Base-by-base conservation (phyloP, 2,888 invertebrate species). In the Theretra japonica region DNA sequence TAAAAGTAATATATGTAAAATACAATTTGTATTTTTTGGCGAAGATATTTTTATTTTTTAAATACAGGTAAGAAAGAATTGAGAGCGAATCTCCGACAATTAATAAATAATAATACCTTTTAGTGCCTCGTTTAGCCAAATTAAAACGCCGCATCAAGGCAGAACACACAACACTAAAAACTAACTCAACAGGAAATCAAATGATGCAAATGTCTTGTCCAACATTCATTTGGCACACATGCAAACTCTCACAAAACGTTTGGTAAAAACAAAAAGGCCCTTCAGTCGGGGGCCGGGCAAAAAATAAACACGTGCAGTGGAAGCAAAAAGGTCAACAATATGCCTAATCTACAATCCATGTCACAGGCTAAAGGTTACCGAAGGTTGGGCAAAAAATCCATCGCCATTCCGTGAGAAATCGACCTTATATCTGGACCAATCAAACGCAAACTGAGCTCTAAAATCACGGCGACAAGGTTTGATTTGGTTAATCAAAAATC, bases 301-400 rank as follows among this genome's bases (percentile, higher is more conserved):
- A 92, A 92, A 90, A 89, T 84, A 76, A 83, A 90, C 93, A 94
- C 92, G 92, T 93, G 94, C 92, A 91, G 83, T 87, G 87, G 83
- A 87, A 86, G 89, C 88, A 93, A 93, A 94, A 91, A 94, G 90
- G 90, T 93, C 92, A 94, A 94, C 93, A 94, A 93, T 94, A 93
- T 94, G 90, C 92, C 92, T 93, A 94, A 94, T 94, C 92, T 92
- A 93, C 92, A 92, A 94, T 91, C 93, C 93, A 88, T 94, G 94
- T 94, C 94, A 92, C 90, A 93, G 91, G 93, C 92, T 89, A 94
- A 93, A 94, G 94, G 94, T 94, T 94, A 93, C 86, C 88, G 90
- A 93, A 94, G 93, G 93, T 93, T 92, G 90, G 75, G 89, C 89
- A 93, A 93, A 94, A 93, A 93, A 91, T 48, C 71, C 85, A 86